Percentiles rank a stretch among this genome's conserved stretches.
Conservation (phyloP, 2,888 invertebrate genomes). For the Habroteleia sp. region DNA sequence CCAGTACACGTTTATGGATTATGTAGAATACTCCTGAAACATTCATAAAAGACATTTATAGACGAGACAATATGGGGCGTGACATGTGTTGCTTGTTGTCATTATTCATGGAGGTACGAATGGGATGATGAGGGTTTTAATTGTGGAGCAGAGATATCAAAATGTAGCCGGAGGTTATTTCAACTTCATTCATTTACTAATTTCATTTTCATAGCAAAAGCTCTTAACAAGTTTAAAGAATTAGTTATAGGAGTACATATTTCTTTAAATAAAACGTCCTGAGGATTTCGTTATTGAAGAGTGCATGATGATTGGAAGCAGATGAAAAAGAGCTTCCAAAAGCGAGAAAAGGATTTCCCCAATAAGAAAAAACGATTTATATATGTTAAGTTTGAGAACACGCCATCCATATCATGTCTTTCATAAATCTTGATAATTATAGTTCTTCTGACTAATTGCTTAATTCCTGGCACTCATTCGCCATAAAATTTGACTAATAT, state of each 20-base stretch:
- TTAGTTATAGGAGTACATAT: too few species aligned
- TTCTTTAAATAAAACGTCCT: too few species aligned
- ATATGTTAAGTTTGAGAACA: too few species aligned
- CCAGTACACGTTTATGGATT: constrained; percentile 1
- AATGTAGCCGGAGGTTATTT: constrained; percentile 16
- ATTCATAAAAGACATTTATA: constrained; percentile 27
- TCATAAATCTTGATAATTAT: neutral
- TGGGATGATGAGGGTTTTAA: constrained; percentile 18
- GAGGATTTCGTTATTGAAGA: too few species aligned
- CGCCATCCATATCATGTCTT: too few species aligned
- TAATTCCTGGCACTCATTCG: neutral
- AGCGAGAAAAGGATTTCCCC: too few species aligned
- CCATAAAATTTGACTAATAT: constrained; percentile 35
- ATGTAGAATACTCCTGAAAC: constrained; percentile 13
- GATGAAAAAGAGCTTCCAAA: too few species aligned
- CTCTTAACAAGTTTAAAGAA: too few species aligned
- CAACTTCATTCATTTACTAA: too few species aligned
- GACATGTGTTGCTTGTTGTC: constrained; percentile 25
- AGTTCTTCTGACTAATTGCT: constrained; percentile 1
- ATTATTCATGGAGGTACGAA: constrained; percentile 10
- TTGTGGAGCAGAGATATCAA: constrained; percentile 18
- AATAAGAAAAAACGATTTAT: too few species aligned
- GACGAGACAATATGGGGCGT: constrained; percentile 4
- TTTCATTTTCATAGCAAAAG: too few species aligned
- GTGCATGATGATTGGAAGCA: too few species aligned